Evolutionary conservation across 2,888 invertebrate genomes (phyloP).

Genomic region (Catocala fraxini): DNA sequence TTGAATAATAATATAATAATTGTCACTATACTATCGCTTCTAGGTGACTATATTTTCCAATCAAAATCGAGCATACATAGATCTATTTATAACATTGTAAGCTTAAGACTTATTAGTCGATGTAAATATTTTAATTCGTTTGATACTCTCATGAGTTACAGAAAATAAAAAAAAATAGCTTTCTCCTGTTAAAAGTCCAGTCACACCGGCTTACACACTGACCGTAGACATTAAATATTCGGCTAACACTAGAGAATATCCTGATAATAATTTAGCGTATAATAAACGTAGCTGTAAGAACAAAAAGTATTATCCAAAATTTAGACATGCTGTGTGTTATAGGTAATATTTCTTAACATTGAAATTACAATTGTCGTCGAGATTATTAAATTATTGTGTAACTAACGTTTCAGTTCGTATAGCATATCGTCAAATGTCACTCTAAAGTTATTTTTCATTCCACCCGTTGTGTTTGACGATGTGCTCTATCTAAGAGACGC

Average conservation of each 20-base stretch:
- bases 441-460: conserved; percentile 53
- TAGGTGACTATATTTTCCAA: conserved; percentile 75
- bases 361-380: conserved; percentile 68
- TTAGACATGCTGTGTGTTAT: conserved; percentile 84
- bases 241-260: conserved; percentile 77
- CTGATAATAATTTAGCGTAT: conserved; percentile 84
- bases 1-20: conserved; percentile 67
- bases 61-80: conserved; percentile 62
- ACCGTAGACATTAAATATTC: conserved; percentile 70
- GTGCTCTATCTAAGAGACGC: conserved; percentile 54
- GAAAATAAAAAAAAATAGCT: conserved; percentile 60
- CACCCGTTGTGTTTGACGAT: conserved; percentile 56
- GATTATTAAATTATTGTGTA: conserved; percentile 55
- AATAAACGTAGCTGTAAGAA: conserved; percentile 77
- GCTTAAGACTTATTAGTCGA: conserved; percentile 73
- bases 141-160: conserved; percentile 65
- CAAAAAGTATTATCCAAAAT: conserved; percentile 85
- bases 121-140: conserved; percentile 79
- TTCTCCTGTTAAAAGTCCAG: conserved; percentile 62
- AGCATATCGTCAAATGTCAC: conserved; percentile 58
- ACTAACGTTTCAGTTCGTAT: conserved; percentile 50
- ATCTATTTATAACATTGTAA: conserved; percentile 67
- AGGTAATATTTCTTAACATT: conserved; percentile 72
- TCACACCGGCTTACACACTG: conserved; percentile 72
- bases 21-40: conserved; percentile 79